Evolutionary conservation across 2,113 vertebrate species (phyloP).

Genomic region (Pteruthius melanotis): DNA sequence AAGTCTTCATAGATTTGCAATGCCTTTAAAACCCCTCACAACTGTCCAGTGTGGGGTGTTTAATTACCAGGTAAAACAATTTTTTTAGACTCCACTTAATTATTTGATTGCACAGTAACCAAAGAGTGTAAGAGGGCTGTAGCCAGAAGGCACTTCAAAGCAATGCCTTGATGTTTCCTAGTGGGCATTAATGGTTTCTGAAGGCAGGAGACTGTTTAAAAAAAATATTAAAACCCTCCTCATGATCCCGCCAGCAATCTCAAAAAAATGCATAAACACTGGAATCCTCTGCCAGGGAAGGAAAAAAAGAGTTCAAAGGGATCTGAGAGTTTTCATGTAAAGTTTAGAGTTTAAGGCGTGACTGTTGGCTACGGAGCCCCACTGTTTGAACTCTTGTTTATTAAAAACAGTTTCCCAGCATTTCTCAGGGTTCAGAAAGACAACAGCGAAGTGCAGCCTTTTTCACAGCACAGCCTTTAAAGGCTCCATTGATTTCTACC

Average conservation of each 20-base stretch:
- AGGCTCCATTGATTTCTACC: slow-evolving; percentile 70
- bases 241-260: slow-evolving; percentile 88
- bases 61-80: slow-evolving; percentile 93
- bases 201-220: slow-evolving; percentile 89
- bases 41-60: slow-evolving; percentile 83
- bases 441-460: slow-evolving; percentile 62
- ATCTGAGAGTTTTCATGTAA: slow-evolving; percentile 82
- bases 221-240: slow-evolving; percentile 86
- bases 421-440: slow-evolving; percentile 73
- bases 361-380: slow-evolving; percentile 74
- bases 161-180: slow-evolving; percentile 89
- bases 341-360: slow-evolving; percentile 84
- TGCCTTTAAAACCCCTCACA: slow-evolving; percentile 74
- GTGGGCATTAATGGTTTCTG: slow-evolving; percentile 94
- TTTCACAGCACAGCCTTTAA: slow-evolving; percentile 52
- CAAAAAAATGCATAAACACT: slow-evolving; percentile 87
- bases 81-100: slow-evolving; percentile 88
- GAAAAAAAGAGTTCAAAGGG: slow-evolving; percentile 79
- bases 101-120: slow-evolving; percentile 93
- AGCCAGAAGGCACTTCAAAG: slow-evolving; percentile 98
- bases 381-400: slow-evolving; percentile 82
- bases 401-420: slow-evolving; percentile 81
- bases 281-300: slow-evolving; percentile 78
- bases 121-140: slow-evolving; percentile 80
- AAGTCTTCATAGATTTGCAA: slow-evolving; percentile 79